These are phyloP conservation scores for Beris morrisii DNA, from an alignment of 2,888 invertebrate species.

Conservation along the genomic window DNA sequence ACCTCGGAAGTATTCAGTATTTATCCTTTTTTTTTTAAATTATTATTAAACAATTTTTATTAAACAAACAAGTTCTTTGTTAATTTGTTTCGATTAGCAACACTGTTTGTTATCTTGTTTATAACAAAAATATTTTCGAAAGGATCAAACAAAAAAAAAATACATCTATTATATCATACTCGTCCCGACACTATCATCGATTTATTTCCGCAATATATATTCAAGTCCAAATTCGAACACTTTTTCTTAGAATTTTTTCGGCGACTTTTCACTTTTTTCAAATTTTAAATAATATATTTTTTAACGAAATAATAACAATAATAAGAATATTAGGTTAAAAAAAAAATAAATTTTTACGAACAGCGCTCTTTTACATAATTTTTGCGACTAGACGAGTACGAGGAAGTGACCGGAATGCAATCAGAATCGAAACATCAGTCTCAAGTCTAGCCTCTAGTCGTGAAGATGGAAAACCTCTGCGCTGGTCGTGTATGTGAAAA, in stretches of 20 bases:
- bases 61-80: conserved; percentile 4
- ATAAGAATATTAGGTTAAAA: background rate
- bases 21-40: background rate
- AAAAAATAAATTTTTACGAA: conserved; percentile 15
- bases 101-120: background rate
- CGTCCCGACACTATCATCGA: conserved; percentile 18
- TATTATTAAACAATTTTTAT: conserved; percentile 1
- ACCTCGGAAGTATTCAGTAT: too few species aligned
- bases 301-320: background rate
- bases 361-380: conserved; percentile 33
- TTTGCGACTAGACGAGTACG: conserved; percentile 37
- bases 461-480: too few species aligned
- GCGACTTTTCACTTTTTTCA: background rate
- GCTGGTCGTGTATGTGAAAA: too few species aligned
- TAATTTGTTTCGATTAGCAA: background rate
- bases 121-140: background rate
- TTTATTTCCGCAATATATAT: conserved; percentile 1
- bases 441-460: too few species aligned
- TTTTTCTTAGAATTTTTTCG: background rate
- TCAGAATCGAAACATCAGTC: conserved; percentile 20
- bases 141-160: background rate
- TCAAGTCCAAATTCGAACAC: background rate
- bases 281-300: background rate
- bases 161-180: conserved; percentile 24
- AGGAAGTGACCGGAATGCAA: conserved; percentile 38